Evolutionary conservation across 2,113 vertebrate species (phyloP).

Genomic region (Petromus typicus): DNA sequence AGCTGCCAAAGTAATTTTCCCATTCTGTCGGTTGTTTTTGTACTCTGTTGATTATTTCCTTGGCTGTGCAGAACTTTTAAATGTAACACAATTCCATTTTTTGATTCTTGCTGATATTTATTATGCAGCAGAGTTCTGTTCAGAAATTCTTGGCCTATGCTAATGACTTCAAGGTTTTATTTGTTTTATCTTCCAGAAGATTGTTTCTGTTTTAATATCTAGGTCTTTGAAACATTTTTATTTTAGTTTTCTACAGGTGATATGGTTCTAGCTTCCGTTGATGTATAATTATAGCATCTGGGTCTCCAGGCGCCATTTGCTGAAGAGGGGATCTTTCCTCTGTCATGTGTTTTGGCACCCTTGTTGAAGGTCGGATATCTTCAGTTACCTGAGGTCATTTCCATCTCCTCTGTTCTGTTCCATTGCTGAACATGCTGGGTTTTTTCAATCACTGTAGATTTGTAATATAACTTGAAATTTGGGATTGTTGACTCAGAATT

Average conservation of each 20-base stretch:
- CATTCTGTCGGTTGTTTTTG: neutral
- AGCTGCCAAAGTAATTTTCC: neutral
- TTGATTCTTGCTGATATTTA: neutral
- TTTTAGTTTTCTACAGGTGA: neutral
- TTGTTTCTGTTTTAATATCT: neutral
- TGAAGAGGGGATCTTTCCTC: neutral
- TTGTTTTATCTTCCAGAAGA: neutral
- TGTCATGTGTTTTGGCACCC: neutral
- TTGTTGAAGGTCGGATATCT: neutral
- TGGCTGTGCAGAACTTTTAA: neutral
- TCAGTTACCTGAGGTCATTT: neutral
- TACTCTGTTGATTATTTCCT: neutral
- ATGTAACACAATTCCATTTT: neutral
- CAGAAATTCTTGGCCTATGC: neutral
- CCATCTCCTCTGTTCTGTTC: neutral
- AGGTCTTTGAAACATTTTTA: neutral
- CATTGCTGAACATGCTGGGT: neutral
- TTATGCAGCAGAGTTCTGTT: neutral
- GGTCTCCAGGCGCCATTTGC: neutral
- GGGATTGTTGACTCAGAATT: neutral
- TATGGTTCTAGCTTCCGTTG: neutral
- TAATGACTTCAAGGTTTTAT: neutral
- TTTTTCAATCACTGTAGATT: neutral
- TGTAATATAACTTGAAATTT: neutral
- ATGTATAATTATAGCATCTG: neutral